A percentile compares a stretch with the other conserved stretches of the same genome.
These are phyloP conservation scores for Cossypha polioptera DNA, from an alignment of 2,797 vertebrate species.

Conservation along the genomic window DNA sequence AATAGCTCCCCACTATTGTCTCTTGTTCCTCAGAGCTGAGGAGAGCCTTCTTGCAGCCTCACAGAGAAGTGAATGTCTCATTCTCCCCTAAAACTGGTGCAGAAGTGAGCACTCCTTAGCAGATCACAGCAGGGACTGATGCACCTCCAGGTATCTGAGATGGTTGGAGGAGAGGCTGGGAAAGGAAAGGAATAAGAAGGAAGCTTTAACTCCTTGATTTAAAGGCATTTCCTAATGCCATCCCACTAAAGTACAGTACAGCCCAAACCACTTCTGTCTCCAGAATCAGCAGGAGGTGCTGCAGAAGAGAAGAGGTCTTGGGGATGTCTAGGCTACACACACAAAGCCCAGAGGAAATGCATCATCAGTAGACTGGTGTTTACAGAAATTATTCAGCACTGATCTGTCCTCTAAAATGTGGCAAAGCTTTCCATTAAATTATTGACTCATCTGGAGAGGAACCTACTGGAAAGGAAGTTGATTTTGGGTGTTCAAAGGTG, in stretches of 20 bases:
- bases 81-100: background rate
- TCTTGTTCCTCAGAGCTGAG: background rate
- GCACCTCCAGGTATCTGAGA: background rate
- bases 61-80: rapidly evolving
- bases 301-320: background rate
- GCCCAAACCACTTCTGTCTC: background rate
- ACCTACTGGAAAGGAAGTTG: background rate
- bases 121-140: background rate
- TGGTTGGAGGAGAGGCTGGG: background rate
- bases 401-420: background rate
- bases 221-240: background rate
- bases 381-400: background rate
- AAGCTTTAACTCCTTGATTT: background rate
- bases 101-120: background rate
- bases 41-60: background rate
- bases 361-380: background rate
- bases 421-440: background rate
- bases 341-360: background rate
- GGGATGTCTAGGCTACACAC: background rate
- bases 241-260: background rate
- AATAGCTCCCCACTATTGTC: background rate
- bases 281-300: background rate
- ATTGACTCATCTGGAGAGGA: background rate
- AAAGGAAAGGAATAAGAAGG: background rate
- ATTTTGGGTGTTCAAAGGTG: background rate